phyloP scores from a whole-genome alignment of 2,888 invertebrate species.

The Drosophila mettleri region DNA sequence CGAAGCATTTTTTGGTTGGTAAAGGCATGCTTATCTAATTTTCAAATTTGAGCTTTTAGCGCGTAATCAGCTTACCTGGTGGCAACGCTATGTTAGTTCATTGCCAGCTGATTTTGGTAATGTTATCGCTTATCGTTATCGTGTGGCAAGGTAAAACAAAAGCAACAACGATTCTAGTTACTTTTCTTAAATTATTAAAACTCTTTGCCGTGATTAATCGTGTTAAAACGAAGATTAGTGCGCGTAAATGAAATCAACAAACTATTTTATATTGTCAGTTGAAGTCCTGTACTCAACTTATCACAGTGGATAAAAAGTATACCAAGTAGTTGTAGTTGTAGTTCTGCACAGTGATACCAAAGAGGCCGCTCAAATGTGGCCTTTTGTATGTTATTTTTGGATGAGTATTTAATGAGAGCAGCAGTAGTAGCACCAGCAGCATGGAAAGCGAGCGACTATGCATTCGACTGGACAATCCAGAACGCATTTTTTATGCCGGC shows the following conservation, averaged over 20 bases:
- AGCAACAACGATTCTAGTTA: constrained; percentile 51
- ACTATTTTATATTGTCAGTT: background rate
- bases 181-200: constrained; percentile 39
- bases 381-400: constrained; percentile 73
- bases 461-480: constrained; percentile 83
- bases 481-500: constrained; percentile 83
- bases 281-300: constrained; percentile 1
- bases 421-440: constrained; percentile 28
- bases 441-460: constrained; percentile 84
- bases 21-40: constrained; percentile 18
- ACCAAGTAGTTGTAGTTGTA: constrained; percentile 45
- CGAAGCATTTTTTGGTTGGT: background rate
- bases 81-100: constrained; percentile 28
- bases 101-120: constrained; percentile 36
- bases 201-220: constrained; percentile 25
- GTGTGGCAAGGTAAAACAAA: constrained; percentile 55
- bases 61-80: constrained; percentile 8
- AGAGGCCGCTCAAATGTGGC: constrained; percentile 60
- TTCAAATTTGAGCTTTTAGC: constrained; percentile 31
- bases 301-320: constrained; percentile 18
- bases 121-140: constrained; percentile 53
- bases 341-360: constrained; percentile 55
- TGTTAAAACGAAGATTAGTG: constrained; percentile 18
- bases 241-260: constrained; percentile 9
- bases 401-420: constrained; percentile 63